Conservation (phyloP, 1,140 invertebrate genomes). For the Leguminivora glycinivorella region DNA sequence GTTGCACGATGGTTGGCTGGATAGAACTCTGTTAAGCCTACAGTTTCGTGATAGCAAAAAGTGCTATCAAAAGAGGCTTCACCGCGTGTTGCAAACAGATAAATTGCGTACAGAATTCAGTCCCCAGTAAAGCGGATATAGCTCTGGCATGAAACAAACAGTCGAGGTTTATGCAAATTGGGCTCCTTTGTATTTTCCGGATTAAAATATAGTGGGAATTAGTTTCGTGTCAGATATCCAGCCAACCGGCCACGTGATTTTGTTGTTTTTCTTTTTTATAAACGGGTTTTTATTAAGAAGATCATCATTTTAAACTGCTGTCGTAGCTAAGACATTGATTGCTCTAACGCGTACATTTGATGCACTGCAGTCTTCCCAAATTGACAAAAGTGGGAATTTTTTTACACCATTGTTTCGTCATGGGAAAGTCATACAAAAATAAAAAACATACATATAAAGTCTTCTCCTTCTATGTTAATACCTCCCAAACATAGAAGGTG, state of each 20-base stretch:
- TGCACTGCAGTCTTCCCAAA: too few species aligned
- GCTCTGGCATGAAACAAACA: conserved; percentile 76
- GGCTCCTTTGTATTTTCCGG: conserved; percentile 76
- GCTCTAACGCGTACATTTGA: background rate
- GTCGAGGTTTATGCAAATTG: conserved; percentile 77
- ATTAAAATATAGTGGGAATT: conserved; percentile 78
- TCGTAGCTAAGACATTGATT: conserved; percentile 22
- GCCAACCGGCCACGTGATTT: conserved; percentile 62
- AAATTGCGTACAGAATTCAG: conserved; percentile 69
- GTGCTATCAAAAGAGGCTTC: conserved; percentile 32
- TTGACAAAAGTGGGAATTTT: too few species aligned
- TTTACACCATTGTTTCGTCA: too few species aligned
- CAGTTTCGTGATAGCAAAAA: conserved; percentile 15
- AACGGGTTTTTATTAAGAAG: conserved; percentile 40
- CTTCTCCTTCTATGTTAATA: too few species aligned
- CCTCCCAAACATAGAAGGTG: too few species aligned
- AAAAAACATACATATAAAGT: too few species aligned
- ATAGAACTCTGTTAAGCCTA: conserved; percentile 12
- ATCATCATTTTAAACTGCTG: conserved; percentile 37
- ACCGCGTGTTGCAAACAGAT: conserved; percentile 57
- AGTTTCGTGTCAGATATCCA: conserved; percentile 75
- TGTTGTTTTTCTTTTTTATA: conserved; percentile 62
- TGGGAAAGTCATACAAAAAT: too few species aligned
- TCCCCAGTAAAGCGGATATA: conserved; percentile 69
- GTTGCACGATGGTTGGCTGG: background rate